Evolutionary conservation across 35 echinoderm and acorn worm genomes (phyloP).

Genomic region (Amphiura filiformis): DNA sequence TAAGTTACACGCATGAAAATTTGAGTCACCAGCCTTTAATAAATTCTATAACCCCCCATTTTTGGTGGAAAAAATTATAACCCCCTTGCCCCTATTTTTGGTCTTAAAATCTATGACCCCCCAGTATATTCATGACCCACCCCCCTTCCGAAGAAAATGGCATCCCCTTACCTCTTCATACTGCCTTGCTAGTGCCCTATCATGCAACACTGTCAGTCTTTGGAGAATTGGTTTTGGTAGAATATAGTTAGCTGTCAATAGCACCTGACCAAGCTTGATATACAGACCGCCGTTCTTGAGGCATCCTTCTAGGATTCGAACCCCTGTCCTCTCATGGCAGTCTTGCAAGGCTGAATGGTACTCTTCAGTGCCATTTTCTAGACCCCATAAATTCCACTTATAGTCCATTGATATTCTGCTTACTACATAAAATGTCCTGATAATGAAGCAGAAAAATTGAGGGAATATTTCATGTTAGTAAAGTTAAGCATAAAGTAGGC

Average conservation of each 20-base stretch:
- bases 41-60: no score
- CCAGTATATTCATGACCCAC: no score
- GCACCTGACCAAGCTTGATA: constrained; percentile 87
- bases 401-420: constrained; percentile 31
- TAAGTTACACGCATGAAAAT: no score
- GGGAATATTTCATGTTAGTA: background rate
- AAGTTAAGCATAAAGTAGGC: background rate
- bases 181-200: constrained; percentile 81
- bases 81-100: no score
- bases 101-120: no score
- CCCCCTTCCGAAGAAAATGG: no score
- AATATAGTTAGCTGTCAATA: constrained; percentile 85
- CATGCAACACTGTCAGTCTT: constrained; percentile 69
- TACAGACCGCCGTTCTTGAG: constrained; percentile 92
- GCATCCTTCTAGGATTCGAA: constrained; percentile 46
- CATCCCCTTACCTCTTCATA: constrained; percentile 94
- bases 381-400: constrained; percentile 52
- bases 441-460: background rate
- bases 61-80: no score
- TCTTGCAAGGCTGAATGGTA: constrained; percentile 28
- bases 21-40: no score
- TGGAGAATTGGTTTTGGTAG: constrained; percentile 77
- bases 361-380: constrained; percentile 37
- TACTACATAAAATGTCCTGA: constrained; percentile 53
- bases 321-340: constrained; percentile 42